A percentile compares a stretch with the other conserved stretches of the same genome.
Conservation (phyloP, 1,140 invertebrate genomes). For the Rhopalosiphum padi region DNA sequence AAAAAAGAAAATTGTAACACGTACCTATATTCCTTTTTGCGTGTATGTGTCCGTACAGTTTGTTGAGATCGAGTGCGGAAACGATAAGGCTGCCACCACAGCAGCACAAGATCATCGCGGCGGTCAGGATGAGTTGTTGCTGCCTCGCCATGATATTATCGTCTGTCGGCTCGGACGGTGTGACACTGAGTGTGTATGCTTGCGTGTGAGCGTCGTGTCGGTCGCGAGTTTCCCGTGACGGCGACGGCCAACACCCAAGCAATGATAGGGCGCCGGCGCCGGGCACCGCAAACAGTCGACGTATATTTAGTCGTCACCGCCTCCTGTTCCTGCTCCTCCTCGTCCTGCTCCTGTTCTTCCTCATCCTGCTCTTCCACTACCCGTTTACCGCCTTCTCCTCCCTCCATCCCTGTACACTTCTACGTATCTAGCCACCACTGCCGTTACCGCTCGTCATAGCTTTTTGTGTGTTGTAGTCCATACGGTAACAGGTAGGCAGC, state of each 20-base stretch:
- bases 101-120: slow-evolving; percentile 54
- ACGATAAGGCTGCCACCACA: slow-evolving; percentile 36
- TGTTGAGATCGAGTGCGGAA: slow-evolving; percentile 43
- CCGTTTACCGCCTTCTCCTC: background rate
- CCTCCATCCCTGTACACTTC: background rate
- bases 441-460: background rate
- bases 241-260: slow-evolving; percentile 42
- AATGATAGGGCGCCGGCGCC: slow-evolving; percentile 25
- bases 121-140: slow-evolving; percentile 47
- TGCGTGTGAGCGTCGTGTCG: slow-evolving; percentile 18
- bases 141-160: slow-evolving; percentile 49
- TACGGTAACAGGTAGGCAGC: slow-evolving; percentile 21
- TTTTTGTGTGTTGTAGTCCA: slow-evolving; percentile 5
- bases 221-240: background rate
- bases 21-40: slow-evolving; percentile 52
- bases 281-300: slow-evolving; percentile 8
- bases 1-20: background rate
- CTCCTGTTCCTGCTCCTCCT: background rate
- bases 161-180: slow-evolving; percentile 50
- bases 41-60: slow-evolving; percentile 47
- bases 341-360: background rate
- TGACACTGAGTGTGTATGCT: slow-evolving; percentile 42
- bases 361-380: background rate
- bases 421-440: background rate
- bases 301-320: slow-evolving; percentile 18